Base-by-base conservation (phyloP, 1,140 invertebrate genomes). In the Elymnias hypermnestra region DNA sequence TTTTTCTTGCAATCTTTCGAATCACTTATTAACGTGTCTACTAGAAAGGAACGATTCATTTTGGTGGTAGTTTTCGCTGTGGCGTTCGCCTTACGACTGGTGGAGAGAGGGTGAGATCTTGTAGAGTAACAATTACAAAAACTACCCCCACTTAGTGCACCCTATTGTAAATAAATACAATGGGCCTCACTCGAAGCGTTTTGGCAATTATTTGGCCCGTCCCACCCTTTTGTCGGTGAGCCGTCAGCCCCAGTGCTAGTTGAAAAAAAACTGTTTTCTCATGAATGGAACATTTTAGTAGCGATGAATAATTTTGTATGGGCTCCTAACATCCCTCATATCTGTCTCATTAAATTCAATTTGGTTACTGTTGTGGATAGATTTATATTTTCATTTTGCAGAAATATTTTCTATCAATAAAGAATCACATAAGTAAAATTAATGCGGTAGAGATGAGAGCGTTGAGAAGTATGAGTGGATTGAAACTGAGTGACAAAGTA, bases 21-120 rank as follows among this genome's bases (percentile, higher is more conserved):
- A 18, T 87, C 89, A 73, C 91, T 92, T 43, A 94, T 92, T 18
- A 94, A 69, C 8, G 92, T 92, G 61, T 94, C 92, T 63, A 94
- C 91, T 29, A 93, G 71, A 63, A 94, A 94, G 39, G 91, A 93
- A 43, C 91, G 89, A 41, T 92, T 93, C 92, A 93, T 94, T 42
- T 86, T 72, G 41, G 36, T 51, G 50, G 61, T 37, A 53, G 51
- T 62, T 53, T 49, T 41, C 65, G 36, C 46, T 61, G n/a, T 53
- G 61, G 42, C 48, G 60, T 64, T 48, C 53, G 49, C 53, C 61
- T 22, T 49, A 41, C 63, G 45, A 83, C 78, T 83, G 70, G 67
- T 69, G n/a, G 50, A 38, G 36, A 41, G 49, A 57, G 68, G 69
- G 69, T 66, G 68, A 58, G 59, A 57, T 68, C 59, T 63, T 39